phyloP scores from a whole-genome alignment of 1,140 invertebrate genomes.

The Diprion similis region DNA sequence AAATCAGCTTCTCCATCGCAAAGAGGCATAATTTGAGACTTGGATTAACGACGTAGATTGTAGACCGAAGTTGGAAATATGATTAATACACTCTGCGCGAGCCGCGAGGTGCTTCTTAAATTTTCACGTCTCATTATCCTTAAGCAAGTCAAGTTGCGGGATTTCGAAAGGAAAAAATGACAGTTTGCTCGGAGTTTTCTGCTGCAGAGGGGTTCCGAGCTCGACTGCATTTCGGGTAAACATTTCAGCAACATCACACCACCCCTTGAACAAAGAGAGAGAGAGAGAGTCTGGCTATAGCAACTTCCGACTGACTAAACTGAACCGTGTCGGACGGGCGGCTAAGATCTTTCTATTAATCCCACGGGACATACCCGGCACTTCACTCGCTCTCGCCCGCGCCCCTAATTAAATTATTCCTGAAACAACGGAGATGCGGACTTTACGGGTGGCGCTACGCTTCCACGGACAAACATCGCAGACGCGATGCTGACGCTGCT shows the following conservation, averaged over 20 bases:
- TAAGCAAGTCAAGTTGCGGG: too few relatives aligned
- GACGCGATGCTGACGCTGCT: not conserved
- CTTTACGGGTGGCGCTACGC: conserved; percentile 8
- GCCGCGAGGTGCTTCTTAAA: too few relatives aligned
- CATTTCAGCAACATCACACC: not conserved
- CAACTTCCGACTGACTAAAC: not conserved
- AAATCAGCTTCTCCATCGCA: too few relatives aligned
- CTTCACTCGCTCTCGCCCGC: conserved; percentile 34
- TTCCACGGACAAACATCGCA: not conserved
- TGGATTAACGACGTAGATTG: too few relatives aligned
- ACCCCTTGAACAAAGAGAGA: not conserved
- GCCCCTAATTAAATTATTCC: conserved; percentile 51
- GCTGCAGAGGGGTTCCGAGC: too few relatives aligned
- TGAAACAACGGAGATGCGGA: conserved; percentile 29
- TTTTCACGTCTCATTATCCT: too few relatives aligned
- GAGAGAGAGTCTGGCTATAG: not conserved
- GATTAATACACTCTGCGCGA: too few relatives aligned
- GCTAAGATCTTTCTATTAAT: conserved; percentile 41
- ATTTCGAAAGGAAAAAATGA: too few relatives aligned
- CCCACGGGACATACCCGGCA: conserved; percentile 47
- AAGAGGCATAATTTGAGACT: too few relatives aligned
- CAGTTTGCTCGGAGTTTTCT: too few relatives aligned
- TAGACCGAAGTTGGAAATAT: too few relatives aligned
- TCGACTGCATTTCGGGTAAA: not conserved
- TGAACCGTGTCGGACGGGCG: conserved; percentile 4